Evolutionary conservation across 2,888 invertebrate species (phyloP).

Genomic region (Eristalis intricaria): DNA sequence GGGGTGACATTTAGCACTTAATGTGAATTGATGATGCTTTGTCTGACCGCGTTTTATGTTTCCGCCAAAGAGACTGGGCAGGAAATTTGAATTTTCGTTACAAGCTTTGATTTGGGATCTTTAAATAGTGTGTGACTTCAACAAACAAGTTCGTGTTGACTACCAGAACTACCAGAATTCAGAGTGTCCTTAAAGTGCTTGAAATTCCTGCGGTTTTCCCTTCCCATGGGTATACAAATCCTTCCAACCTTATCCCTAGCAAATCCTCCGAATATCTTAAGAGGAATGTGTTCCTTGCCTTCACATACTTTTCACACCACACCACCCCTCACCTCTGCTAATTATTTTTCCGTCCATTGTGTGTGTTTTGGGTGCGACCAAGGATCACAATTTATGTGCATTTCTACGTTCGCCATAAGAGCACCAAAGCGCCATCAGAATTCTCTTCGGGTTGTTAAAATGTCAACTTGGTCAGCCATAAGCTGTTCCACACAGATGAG

Average conservation of each 20-base stretch:
- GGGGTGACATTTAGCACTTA: constrained; percentile 25
- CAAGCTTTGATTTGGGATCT: no score
- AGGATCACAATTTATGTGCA: constrained; percentile 56
- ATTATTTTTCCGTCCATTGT: constrained; percentile 53
- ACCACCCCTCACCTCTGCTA: constrained; percentile 27
- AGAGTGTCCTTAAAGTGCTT: no score
- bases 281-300: constrained; percentile 34
- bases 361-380: constrained; percentile 10
- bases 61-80: background rate
- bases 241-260: background rate
- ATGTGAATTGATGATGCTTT: constrained; percentile 36
- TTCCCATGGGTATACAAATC: background rate
- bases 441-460: constrained; percentile 50
- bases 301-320: constrained; percentile 7
- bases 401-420: constrained; percentile 42
- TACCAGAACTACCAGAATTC: no score
- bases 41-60: background rate
- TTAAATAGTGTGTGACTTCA: no score
- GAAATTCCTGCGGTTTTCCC: no score
- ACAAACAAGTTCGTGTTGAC: no score
- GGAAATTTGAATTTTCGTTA: background rate
- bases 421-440: constrained; percentile 18
- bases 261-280: no score
- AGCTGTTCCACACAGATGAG: constrained; percentile 22
- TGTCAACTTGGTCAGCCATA: constrained; percentile 56